Evolutionary conservation across 1,140 invertebrate species (phyloP).

Genomic region (Pseudomyrmex cubaensis): DNA sequence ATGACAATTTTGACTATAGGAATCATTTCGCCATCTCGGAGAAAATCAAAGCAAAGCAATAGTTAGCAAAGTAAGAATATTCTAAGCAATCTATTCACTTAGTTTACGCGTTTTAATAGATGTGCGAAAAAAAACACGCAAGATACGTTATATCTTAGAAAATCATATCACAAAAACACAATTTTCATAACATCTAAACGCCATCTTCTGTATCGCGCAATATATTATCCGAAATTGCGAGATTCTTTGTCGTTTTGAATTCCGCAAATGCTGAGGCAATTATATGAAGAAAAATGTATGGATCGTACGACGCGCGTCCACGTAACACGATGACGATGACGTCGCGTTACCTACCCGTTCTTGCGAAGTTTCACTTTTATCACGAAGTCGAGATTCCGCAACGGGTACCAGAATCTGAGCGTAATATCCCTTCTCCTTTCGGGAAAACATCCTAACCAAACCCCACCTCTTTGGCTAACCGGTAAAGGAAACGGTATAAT

Average conservation of each 20-base stretch:
- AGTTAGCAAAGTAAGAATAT: no score
- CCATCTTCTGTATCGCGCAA: not conserved
- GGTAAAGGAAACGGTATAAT: conserved; percentile 34
- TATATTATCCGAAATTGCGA: not conserved
- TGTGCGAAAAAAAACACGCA: no score
- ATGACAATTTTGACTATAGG: not conserved
- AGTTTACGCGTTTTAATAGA: no score
- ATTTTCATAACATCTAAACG: not conserved
- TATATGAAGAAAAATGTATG: not conserved
- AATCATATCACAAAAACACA: no score
- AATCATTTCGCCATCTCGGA: not conserved
- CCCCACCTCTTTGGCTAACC: not conserved
- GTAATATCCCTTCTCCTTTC: not conserved
- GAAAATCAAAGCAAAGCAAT: no score
- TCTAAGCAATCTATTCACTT: no score
- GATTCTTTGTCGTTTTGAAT: not conserved
- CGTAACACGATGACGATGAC: not conserved
- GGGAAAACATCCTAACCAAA: not conserved
- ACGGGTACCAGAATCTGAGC: not conserved
- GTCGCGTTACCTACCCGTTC: not conserved
- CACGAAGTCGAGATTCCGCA: conserved; percentile 4
- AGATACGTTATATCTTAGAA: no score
- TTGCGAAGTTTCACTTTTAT: not conserved
- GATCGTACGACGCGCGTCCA: not conserved
- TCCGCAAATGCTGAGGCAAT: conserved; percentile 5